Conservation (phyloP, 2,113 vertebrate species). For the Rhombomys opimus region DNA sequence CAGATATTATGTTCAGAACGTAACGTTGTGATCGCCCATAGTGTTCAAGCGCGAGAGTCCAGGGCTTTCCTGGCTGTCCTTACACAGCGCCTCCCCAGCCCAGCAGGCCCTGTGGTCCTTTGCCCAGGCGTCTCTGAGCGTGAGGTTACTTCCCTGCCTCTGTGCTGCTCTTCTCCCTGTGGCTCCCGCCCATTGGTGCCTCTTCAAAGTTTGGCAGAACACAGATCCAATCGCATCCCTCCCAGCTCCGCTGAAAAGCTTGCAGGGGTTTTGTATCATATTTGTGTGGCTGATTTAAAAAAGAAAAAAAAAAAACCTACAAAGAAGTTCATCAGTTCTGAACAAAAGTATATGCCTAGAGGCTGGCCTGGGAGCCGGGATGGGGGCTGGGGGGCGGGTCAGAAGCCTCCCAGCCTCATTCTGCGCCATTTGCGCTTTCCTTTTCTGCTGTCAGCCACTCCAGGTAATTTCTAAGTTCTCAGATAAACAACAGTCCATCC, state of each 20-base stretch:
- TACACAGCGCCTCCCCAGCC: background rate
- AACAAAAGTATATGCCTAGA: background rate
- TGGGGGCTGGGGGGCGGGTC: background rate
- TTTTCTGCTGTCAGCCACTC: background rate
- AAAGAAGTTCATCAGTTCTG: background rate
- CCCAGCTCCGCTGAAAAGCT: background rate
- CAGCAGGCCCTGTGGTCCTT: background rate
- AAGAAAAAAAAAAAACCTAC: background rate
- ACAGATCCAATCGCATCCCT: background rate
- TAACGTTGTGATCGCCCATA: background rate
- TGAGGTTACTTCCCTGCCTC: background rate
- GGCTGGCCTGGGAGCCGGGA: background rate
- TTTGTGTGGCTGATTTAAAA: background rate
- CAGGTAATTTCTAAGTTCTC: background rate
- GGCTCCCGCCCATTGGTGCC: background rate
- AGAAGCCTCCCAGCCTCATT: background rate
- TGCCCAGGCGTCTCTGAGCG: background rate
- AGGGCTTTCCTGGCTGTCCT: background rate
- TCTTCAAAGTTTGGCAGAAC: background rate
- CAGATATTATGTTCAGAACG: background rate
- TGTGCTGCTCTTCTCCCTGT: background rate
- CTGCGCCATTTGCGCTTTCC: background rate
- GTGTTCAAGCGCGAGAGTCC: background rate
- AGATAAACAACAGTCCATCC: background rate
- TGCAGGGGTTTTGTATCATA: background rate